Evolutionary conservation across 92 coral and sea anemone species (phyloP), one percentile per base, ranked within the genome.

Genomic region (Parazoanthus darwini): DNA sequence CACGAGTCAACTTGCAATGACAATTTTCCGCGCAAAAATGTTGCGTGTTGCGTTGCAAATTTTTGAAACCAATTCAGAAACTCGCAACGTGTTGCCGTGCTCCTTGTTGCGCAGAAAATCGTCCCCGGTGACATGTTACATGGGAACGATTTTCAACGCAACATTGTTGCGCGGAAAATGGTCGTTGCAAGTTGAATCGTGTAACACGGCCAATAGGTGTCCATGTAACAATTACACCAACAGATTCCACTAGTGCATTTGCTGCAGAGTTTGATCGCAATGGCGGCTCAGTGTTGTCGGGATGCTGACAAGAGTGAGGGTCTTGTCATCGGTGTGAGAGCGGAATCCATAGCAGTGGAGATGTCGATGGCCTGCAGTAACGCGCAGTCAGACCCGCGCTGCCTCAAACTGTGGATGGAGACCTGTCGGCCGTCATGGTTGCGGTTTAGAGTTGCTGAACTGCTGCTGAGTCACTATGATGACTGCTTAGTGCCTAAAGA

Each of bases 391-490:
- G 81, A 84, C 16, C 92, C 91, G 42, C 79, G 81, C 37, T 85
- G 93, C 8, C 85, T 94, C 42, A 91, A 91, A 72, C 90, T 91
- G 35, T 88, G 95, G 59, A 84, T 97, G 77, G 96, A 97, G 86
- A 93, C 94, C 10, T 92, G 97, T 39, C 80, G 85, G 8, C 92
- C 97, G 71, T 51, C 92, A 8, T 97, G 99, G 99, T 89, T 97
- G 76, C 91, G 89, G 75, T 91, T 97, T 90, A 89, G 94, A 67
- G 85, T 95, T 14, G 84, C 93, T 43, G 98, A 97, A 77, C 81
- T 93, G 84, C 83, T 95, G 77, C 86, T 97, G 86, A 91, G 75
- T 26, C 90, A 89, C 78, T 97, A 90, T 88, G 93, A 93, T 35
- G 92, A 97, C 83, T 80, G 93, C 46, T 81, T 94, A 9, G 94